Conservation (phyloP, 2,888 invertebrate genomes). For the Drosophila paucipuncta region DNA sequence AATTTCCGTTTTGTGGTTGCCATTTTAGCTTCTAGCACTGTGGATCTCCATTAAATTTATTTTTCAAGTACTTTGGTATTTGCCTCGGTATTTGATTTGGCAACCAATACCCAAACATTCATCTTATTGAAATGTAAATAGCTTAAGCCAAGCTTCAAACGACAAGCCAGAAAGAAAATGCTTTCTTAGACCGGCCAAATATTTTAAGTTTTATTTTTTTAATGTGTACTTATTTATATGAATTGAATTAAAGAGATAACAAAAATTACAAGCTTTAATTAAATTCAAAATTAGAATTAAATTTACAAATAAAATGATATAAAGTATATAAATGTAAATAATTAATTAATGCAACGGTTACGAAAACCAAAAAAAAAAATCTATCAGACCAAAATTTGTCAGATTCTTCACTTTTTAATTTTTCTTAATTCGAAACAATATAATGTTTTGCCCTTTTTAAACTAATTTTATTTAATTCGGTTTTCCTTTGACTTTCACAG, state of each 20-base stretch:
- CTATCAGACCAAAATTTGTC: no score
- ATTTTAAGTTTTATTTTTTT: background rate
- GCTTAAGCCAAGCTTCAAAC: background rate
- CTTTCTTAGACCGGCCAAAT: background rate
- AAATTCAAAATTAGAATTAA: background rate
- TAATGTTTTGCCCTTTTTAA: background rate
- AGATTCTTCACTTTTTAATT: background rate
- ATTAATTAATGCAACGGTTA: background rate
- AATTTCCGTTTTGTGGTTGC: slow-evolving; percentile 54
- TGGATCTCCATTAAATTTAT: slow-evolving; percentile 74
- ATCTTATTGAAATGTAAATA: background rate
- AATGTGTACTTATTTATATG: background rate
- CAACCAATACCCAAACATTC: background rate
- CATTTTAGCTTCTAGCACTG: slow-evolving; percentile 56
- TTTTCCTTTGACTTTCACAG: background rate
- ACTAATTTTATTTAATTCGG: background rate
- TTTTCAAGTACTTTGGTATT: slow-evolving; percentile 28
- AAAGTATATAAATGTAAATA: background rate
- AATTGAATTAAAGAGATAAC: background rate
- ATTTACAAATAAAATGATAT: background rate
- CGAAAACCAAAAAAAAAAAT: background rate
- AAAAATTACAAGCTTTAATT: background rate
- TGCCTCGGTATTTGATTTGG: background rate
- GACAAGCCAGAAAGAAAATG: background rate
- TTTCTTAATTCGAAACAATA: background rate